phyloP scores from a whole-genome alignment of 2,888 invertebrate genomes.

The Hofmannophila pseudospretella region DNA sequence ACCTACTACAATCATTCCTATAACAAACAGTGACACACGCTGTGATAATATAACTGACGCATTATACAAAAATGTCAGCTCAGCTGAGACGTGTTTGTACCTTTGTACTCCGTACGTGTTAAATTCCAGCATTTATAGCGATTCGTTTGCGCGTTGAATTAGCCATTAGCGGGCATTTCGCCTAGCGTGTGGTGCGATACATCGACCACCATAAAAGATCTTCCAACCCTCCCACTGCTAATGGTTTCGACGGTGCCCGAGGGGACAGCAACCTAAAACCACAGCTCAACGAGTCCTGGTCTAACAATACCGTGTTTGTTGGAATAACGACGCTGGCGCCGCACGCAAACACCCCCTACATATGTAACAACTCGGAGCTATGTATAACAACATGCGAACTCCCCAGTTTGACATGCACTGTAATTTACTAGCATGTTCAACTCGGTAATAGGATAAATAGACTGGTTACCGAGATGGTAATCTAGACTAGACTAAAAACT shows the following conservation, averaged over 20 bases:
- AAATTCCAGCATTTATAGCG: conserved; percentile 20
- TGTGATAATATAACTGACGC: no score
- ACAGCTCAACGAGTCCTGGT: no score
- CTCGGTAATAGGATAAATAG: conserved; percentile 10
- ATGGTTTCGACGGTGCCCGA: no score
- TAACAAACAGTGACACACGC: no score
- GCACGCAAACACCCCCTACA: not conserved
- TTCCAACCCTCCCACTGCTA: no score
- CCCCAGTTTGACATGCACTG: conserved; percentile 3
- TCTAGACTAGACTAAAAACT: conserved; percentile 1
- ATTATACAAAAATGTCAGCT: no score
- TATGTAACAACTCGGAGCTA: not conserved
- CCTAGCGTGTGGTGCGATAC: conserved; percentile 6
- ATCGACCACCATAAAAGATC: not conserved
- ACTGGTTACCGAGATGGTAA: conserved; percentile 5
- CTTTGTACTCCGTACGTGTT: conserved; percentile 7
- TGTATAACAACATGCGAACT: conserved; percentile 8
- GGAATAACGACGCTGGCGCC: not conserved
- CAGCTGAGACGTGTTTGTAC: no score
- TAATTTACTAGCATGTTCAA: conserved; percentile 10
- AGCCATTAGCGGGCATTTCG: conserved; percentile 22
- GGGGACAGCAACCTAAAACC: no score
- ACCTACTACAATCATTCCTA: no score
- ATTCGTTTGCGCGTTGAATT: conserved; percentile 30
- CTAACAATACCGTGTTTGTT: not conserved